Evolutionary conservation across 2,888 invertebrate genomes (phyloP), one percentile per base, ranked within the genome.

Genomic region (Dasypogon diadema): DNA sequence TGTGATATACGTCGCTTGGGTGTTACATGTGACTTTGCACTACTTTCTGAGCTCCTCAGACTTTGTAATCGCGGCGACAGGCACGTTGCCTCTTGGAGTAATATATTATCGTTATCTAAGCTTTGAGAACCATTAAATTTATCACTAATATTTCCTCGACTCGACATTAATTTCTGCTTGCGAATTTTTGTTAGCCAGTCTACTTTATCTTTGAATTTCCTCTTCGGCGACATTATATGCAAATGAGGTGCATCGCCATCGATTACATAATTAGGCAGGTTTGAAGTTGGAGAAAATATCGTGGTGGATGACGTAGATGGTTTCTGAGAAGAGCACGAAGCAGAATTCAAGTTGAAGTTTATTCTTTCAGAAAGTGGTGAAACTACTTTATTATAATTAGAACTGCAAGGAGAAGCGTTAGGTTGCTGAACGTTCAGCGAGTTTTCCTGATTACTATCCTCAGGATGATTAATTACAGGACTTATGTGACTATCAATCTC

Each of bases 221-320:
- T 91, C 30, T 88, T 89, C 0, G 93, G 93, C 0, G 93, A 93
- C 88, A 90, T 90, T 6, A 84, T 81, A 46, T 89, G 86, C 70
- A 93, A 83, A 83, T 94, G 94, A 0, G 94, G 94, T 0, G 94
- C 94, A 42, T 91, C 91, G 0, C 94, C 94, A 80, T 92, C 91
- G 12, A 91, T 79, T 0, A 93, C 93, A 81, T 89, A 95, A 85
- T 95, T 92, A 0, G 95, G 95, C 77, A 95, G 84, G 83, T 93
- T 91, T 14, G 88, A 87, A 0, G 92, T 92, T 0, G 92, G 92
- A 1, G 92, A 90, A 60, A 87, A 87, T 82, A 79, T 80, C 1
- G 79, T 75, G 1, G 83, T 82, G 10, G 83, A 81, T 2, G 82
- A 82, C 22, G 78, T 80, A 30, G 26, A 75, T 5, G 65, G 22